These are phyloP conservation scores for Aphelinus atriplicis DNA, from an alignment of 1,140 invertebrate species.

Conservation along the genomic window DNA sequence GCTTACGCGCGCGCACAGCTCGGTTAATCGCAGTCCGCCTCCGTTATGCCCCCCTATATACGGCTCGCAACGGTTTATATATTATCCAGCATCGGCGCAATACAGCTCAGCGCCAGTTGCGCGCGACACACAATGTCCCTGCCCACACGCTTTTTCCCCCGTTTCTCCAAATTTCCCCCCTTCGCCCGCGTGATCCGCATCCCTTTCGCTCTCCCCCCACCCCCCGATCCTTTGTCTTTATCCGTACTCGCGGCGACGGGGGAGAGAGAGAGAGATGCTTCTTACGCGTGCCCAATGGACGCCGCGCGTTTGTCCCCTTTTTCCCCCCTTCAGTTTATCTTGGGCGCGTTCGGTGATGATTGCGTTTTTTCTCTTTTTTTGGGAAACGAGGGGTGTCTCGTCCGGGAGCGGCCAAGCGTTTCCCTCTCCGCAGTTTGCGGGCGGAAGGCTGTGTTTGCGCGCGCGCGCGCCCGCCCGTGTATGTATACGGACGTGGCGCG, in stretches of 20 bases:
- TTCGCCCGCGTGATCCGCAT: neutral
- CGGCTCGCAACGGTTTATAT: neutral
- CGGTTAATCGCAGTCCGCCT: constrained; percentile 29
- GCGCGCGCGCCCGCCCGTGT: too few relatives aligned
- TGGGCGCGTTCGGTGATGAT: constrained; percentile 7
- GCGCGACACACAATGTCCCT: neutral
- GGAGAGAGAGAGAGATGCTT: too few relatives aligned
- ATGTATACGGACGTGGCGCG: neutral
- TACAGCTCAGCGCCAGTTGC: constrained; percentile 21
- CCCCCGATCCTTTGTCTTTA: constrained; percentile 29
- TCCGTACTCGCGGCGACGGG: constrained; percentile 15
- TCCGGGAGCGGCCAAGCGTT: too few relatives aligned
- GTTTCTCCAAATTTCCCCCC: constrained; percentile 28
- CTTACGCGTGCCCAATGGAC: neutral
- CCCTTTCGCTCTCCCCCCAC: neutral
- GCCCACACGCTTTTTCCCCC: constrained; percentile 1
- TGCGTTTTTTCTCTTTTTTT: constrained; percentile 11
- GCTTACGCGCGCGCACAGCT: constrained; percentile 19
- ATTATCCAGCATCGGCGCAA: neutral
- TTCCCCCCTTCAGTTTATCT: constrained; percentile 16
- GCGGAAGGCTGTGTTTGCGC: too few relatives aligned
- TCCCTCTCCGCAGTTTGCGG: too few relatives aligned
- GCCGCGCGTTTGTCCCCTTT: constrained; percentile 34
- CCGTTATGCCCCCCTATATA: constrained; percentile 1
- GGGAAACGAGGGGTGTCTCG: too few relatives aligned